phyloP scores from a whole-genome alignment of 2,888 invertebrate genomes.

The Latheticus oryzae region DNA sequence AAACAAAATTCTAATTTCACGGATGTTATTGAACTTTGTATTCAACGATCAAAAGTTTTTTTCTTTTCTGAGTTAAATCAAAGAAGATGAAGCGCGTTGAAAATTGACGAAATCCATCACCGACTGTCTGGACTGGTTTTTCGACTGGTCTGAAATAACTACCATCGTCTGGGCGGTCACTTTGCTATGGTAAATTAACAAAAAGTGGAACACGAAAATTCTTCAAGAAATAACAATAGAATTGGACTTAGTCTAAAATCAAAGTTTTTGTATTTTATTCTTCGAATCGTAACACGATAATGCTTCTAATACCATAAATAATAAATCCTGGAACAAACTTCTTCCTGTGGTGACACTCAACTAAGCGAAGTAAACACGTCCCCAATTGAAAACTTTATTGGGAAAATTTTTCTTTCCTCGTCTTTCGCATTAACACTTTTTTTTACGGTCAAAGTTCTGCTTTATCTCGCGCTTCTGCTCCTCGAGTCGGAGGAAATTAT shows the following conservation, averaged over 20 bases:
- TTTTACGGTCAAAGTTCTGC: slow-evolving; percentile 6
- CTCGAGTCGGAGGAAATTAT: slow-evolving; percentile 38
- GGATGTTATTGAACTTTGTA: background rate
- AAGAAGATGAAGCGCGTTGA: slow-evolving; percentile 41
- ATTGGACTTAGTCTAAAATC: background rate
- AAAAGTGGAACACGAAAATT: no score
- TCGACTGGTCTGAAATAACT: slow-evolving; percentile 40
- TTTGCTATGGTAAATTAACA: slow-evolving; percentile 50
- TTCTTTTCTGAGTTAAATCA: slow-evolving; percentile 23
- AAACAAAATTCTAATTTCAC: slow-evolving; percentile 19
- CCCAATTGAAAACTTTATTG: slow-evolving; percentile 28
- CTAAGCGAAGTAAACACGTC: slow-evolving; percentile 25
- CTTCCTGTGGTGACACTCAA: slow-evolving; percentile 21
- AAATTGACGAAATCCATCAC: slow-evolving; percentile 43
- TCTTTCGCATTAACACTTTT: slow-evolving; percentile 19
- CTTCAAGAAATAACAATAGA: background rate
- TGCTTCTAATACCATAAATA: slow-evolving; percentile 31
- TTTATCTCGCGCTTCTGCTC: slow-evolving; percentile 30
- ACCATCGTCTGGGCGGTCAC: slow-evolving; percentile 40
- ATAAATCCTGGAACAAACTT: slow-evolving; percentile 31
- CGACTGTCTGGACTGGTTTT: slow-evolving; percentile 55
- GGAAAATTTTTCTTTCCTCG: slow-evolving; percentile 22
- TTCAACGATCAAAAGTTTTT: background rate
- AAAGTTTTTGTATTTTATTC: background rate
- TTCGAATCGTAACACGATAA: slow-evolving; percentile 24